phyloP scores from a whole-genome alignment of 2,113 vertebrate species.

The Haliaeetus leucogaster region DNA sequence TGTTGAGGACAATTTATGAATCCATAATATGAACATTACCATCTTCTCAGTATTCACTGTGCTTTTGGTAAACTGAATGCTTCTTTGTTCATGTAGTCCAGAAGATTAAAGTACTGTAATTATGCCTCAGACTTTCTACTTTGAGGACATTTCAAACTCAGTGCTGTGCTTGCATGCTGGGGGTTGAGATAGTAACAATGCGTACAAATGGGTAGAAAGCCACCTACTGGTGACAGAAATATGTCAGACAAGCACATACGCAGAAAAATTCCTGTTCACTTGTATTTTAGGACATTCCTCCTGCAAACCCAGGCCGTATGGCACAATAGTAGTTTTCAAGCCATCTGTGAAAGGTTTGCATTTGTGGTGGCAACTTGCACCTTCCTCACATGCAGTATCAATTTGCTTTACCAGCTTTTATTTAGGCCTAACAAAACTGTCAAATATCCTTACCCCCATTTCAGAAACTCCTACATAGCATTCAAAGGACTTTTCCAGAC shows the following conservation, averaged over 20 bases:
- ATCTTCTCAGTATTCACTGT: not conserved
- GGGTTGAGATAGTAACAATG: not conserved
- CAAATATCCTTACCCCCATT: no score
- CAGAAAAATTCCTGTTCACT: not conserved
- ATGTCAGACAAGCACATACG: fast-evolving
- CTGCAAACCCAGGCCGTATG: not conserved
- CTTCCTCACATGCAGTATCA: not conserved
- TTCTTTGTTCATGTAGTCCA: not conserved
- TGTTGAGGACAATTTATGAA: not conserved
- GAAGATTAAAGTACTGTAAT: not conserved
- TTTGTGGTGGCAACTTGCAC: not conserved
- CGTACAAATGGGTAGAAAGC: not conserved
- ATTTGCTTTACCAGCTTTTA: not conserved
- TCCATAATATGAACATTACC: not conserved
- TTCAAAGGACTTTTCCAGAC: not conserved
- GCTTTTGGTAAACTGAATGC: not conserved
- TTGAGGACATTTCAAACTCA: not conserved
- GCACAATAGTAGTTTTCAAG: not conserved
- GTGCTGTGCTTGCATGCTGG: not conserved
- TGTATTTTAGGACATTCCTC: not conserved
- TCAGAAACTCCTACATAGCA: not conserved
- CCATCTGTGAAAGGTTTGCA: not conserved
- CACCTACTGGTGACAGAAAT: not conserved
- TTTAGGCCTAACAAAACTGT: not conserved
- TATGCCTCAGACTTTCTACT: not conserved